phyloP scores from a whole-genome alignment of 2,113 vertebrate genomes.

The Chaetops frenatus region DNA sequence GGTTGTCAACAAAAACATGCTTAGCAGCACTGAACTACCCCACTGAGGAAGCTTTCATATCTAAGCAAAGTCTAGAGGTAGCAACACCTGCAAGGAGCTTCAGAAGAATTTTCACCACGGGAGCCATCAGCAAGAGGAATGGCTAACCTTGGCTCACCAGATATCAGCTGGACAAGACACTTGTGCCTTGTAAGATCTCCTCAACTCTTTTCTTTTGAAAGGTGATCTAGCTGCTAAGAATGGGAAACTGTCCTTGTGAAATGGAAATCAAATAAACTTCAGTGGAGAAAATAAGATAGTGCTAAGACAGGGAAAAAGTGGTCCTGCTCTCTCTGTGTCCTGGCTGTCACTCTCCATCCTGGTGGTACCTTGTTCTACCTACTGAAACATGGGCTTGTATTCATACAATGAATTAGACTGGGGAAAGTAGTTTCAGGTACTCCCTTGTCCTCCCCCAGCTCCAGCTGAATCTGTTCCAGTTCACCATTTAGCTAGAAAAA shows the following conservation, averaged over 20 bases:
- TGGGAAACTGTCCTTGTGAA: background rate
- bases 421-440: background rate
- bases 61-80: background rate
- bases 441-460: background rate
- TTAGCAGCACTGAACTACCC: background rate
- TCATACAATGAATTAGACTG: background rate
- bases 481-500: background rate
- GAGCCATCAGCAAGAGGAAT: background rate
- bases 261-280: background rate
- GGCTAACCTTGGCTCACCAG: background rate
- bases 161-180: background rate
- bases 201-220: background rate
- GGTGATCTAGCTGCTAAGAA: background rate
- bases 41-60: background rate
- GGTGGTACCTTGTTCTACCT: background rate
- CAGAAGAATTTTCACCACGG: background rate
- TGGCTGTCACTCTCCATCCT: background rate
- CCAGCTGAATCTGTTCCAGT: background rate
- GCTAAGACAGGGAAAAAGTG: background rate
- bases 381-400: background rate
- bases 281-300: background rate
- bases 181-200: background rate
- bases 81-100: background rate
- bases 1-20: background rate
- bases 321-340: background rate